Base-by-base conservation (phyloP, 2,888 invertebrate genomes). In the Drosophila rubida region DNA sequence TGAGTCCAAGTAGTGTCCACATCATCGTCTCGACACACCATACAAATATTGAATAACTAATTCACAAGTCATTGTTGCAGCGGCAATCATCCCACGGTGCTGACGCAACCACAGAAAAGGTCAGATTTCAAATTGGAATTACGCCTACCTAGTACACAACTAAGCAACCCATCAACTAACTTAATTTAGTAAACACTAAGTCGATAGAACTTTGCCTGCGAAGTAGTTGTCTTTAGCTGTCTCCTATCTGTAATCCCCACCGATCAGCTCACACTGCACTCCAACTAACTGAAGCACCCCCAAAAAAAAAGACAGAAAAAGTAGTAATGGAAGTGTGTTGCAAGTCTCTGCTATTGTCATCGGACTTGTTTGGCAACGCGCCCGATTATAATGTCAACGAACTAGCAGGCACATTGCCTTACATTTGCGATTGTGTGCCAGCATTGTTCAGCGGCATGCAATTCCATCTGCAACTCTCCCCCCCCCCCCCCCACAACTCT, bases 91-190 rank as follows among this genome's bases (percentile, higher is more conserved):
- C 90, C 90, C 77, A 78, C 87, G 84, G 89, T 90, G 88, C 87
- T 89, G 79, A 89, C 87, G 89, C 87, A 90, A 82, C 89, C 89
- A 80, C 82, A 87, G 66, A 90, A 88, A 92, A 92, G 91, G 91
- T 92, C 91, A 90, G 91, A 90, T 78, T 84, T 80, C 76, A 75
- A 11, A 54, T 54, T 58, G 57, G 32, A 60, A 55, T 51, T 32
- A 61, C 53, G 48, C 50, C 60, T 46, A 66, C 7, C 6, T 16
- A 39, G 7, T 16, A 30, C 8, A 2, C 25, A 11, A 30, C 2
- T 16, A 39, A 39, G 7, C 1, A 9, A 19, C 19, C 19, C 19
- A 19, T 19, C 1, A 48, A 25, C 5, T 25, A 32, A 49, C 2
- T 27, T 13, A 16, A 25, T 8, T 8, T 30, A 51, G 35, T 59